phyloP scores from a whole-genome alignment of 92 coral and sea anemone species.

The Porites cylindrica region DNA sequence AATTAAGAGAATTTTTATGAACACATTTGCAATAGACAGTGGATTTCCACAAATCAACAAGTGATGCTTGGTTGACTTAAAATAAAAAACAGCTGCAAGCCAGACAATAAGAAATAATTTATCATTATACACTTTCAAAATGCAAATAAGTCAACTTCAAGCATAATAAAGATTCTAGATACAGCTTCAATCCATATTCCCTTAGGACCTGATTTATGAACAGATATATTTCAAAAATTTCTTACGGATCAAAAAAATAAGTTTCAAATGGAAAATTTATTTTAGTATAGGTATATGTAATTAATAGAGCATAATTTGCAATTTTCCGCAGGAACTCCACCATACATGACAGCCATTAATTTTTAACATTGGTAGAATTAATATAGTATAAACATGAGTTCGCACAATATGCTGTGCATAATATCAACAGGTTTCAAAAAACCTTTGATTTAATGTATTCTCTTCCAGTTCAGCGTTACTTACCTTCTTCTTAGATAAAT shows the following conservation, averaged over 20 bases:
- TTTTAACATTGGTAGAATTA: conserved; percentile 29
- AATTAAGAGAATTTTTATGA: background rate
- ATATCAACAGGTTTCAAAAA: conserved; percentile 42
- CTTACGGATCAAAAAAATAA: background rate
- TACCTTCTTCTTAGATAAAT: conserved; percentile 98
- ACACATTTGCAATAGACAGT: background rate
- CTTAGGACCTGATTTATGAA: background rate
- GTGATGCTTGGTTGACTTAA: background rate
- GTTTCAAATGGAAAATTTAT: background rate
- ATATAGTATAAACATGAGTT: conserved; percentile 35
- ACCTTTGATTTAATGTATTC: background rate
- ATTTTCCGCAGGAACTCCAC: background rate
- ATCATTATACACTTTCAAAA: background rate
- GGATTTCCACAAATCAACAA: conserved; percentile 1
- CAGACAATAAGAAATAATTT: background rate
- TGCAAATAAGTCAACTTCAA: conserved; percentile 28
- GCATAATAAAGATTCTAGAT: background rate
- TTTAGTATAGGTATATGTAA: background rate
- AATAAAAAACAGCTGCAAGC: conserved; percentile 5
- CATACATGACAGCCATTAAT: conserved; percentile 20
- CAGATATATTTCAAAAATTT: background rate
- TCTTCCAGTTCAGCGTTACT: background rate
- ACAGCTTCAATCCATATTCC: background rate
- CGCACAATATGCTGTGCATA: conserved; percentile 2
- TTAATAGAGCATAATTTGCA: conserved; percentile 8